Percentiles rank a stretch among this genome's conserved stretches.
phyloP scores from a whole-genome alignment of 2,888 invertebrate genomes.

The Antheraea assamensis region DNA sequence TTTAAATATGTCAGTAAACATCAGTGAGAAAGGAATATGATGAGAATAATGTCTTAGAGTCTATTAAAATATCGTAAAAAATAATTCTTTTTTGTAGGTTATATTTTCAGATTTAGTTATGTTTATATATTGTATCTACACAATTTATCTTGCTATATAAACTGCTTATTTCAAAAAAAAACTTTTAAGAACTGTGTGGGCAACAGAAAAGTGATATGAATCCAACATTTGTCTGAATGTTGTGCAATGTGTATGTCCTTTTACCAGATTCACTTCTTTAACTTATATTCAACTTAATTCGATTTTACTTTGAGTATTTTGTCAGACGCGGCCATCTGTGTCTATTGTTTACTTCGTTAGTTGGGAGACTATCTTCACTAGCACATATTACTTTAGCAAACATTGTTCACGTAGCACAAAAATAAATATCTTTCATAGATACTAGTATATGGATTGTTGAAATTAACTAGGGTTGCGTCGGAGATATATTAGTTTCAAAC shows the following conservation, averaged over 20 bases:
- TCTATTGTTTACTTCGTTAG: conserved; percentile 80
- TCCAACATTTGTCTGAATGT: neutral
- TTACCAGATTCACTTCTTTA: neutral
- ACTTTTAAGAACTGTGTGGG: neutral
- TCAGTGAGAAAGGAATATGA: neutral
- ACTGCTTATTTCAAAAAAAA: too few relatives aligned
- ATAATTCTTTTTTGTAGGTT: too few relatives aligned
- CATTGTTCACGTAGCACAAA: conserved; percentile 52
- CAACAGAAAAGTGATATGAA: neutral
- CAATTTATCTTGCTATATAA: too few relatives aligned
- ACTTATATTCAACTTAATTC: neutral
- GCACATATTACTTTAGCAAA: conserved; percentile 55
- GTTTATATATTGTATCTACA: too few relatives aligned
- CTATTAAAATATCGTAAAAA: too few relatives aligned
- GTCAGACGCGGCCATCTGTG: conserved; percentile 65
- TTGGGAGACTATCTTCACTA: conserved; percentile 59
- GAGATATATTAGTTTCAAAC: conserved; percentile 25
- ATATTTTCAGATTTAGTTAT: too few relatives aligned
- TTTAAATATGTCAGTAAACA: neutral
- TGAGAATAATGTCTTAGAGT: too few relatives aligned
- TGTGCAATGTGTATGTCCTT: neutral
- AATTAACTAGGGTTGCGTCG: neutral
- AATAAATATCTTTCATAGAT: conserved; percentile 42
- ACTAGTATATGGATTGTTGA: conserved; percentile 12
- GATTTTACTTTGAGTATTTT: conserved; percentile 28